phyloP scores from a whole-genome alignment of 2,797 vertebrate genomes.

The Enteromius treurensis region DNA sequence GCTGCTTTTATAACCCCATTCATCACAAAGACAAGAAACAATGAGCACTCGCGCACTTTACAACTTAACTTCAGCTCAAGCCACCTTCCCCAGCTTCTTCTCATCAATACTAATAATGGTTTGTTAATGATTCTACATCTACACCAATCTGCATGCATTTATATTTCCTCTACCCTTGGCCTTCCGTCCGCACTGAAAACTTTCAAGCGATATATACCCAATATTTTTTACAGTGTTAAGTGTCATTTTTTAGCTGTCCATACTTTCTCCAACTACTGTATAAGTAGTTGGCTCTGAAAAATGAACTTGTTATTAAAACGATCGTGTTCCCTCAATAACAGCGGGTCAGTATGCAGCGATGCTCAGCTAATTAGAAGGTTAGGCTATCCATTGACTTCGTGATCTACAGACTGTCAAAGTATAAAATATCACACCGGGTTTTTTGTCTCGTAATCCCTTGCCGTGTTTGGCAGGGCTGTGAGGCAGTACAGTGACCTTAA shows the following conservation, averaged over 20 bases:
- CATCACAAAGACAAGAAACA: constrained; percentile 1
- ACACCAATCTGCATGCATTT: background rate
- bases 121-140: background rate
- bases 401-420: constrained; percentile 42
- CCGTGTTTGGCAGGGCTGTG: constrained; percentile 56
- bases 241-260: background rate
- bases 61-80: background rate
- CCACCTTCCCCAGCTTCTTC: background rate
- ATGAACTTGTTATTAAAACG: background rate
- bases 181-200: background rate
- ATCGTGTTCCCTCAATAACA: background rate
- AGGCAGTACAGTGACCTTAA: constrained; percentile 61
- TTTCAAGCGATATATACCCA: background rate
- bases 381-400: constrained; percentile 24
- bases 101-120: background rate
- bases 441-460: constrained; percentile 58
- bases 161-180: background rate
- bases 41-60: background rate
- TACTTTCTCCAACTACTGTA: background rate
- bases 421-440: constrained; percentile 58
- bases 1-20: background rate
- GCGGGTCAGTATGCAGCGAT: background rate
- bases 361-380: background rate
- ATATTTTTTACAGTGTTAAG: background rate
- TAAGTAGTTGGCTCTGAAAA: background rate